A percentile compares a stretch with the other conserved stretches of the same genome.
These are phyloP conservation scores for Plagodis pulveraria DNA, from an alignment of 2,888 invertebrate genomes.

Conservation along the genomic window DNA sequence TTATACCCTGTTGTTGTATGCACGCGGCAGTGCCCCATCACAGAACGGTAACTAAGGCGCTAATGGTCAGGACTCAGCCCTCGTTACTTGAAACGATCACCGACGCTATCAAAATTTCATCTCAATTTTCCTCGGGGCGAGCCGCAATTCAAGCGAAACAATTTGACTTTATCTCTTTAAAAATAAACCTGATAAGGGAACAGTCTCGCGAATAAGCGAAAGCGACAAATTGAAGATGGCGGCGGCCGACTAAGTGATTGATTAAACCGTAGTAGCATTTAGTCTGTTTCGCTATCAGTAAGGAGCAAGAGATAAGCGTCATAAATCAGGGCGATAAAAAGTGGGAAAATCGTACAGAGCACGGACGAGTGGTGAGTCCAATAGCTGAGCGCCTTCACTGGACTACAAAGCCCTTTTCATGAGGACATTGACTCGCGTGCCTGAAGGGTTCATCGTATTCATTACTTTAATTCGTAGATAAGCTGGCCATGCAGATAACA, in stretches of 20 bases:
- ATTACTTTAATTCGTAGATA: constrained; percentile 28
- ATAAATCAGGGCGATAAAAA: constrained; percentile 76
- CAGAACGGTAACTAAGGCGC: constrained; percentile 34
- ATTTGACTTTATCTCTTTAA: constrained; percentile 39
- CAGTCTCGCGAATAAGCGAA: constrained; percentile 44
- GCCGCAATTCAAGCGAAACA: constrained; percentile 28
- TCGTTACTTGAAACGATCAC: constrained; percentile 34
- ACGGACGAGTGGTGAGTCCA: constrained; percentile 27
- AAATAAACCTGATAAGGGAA: constrained; percentile 48
- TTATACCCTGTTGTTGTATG: constrained; percentile 64
- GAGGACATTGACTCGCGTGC: constrained; percentile 30
- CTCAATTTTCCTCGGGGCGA: constrained; percentile 25
- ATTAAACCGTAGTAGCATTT: constrained; percentile 63
- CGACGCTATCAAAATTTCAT: constrained; percentile 34
- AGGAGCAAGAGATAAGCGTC: constrained; percentile 63
- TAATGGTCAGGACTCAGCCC: constrained; percentile 39
- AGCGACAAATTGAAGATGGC: constrained; percentile 65
- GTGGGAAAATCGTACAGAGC: constrained; percentile 45
- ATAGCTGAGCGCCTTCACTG: constrained; percentile 34
- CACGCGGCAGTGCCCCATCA: constrained; percentile 38
- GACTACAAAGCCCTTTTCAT: constrained; percentile 33
- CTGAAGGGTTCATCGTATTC: constrained; percentile 32
- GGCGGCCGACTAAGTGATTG: constrained; percentile 62
- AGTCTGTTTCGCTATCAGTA: constrained; percentile 62
- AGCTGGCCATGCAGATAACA: constrained; percentile 20